Evolutionary conservation across 2,113 vertebrate species (phyloP).

Genomic region (Daboia siamensis): DNA sequence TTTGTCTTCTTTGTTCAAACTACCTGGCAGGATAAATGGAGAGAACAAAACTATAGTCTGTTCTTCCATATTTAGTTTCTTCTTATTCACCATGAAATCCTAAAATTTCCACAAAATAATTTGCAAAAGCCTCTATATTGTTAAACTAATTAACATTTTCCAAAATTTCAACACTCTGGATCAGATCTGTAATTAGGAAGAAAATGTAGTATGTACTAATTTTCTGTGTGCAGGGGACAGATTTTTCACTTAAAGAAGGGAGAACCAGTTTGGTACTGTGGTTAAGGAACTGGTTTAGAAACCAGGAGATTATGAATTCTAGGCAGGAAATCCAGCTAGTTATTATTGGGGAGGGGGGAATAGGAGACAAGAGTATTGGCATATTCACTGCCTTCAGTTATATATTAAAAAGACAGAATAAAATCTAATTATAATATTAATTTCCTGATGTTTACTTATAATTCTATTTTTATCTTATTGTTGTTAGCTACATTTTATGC

Average conservation of each 20-base stretch:
- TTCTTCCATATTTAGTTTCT: background rate
- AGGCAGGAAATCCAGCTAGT: background rate
- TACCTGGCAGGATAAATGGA: background rate
- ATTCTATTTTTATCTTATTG: background rate
- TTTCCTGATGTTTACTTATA: background rate
- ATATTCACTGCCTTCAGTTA: background rate
- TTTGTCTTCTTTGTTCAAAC: constrained; percentile 17
- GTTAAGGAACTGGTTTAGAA: background rate
- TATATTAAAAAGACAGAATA: background rate
- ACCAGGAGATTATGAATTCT: background rate
- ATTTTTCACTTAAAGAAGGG: background rate
- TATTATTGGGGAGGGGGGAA: background rate
- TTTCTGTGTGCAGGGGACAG: background rate
- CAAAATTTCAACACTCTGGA: background rate
- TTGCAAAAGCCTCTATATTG: background rate
- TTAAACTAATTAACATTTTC: background rate
- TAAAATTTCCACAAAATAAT: background rate
- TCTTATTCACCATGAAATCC: background rate
- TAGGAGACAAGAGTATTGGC: background rate
- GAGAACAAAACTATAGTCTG: background rate
- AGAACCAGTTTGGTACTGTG: background rate
- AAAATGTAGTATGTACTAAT: background rate
- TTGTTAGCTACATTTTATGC: background rate
- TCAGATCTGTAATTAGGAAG: background rate
- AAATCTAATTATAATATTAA: background rate